A percentile compares a stretch with the other conserved stretches of the same genome.
These are phyloP conservation scores for Wiebesia pumilae DNA, from an alignment of 1,140 invertebrate species.

Conservation along the genomic window DNA sequence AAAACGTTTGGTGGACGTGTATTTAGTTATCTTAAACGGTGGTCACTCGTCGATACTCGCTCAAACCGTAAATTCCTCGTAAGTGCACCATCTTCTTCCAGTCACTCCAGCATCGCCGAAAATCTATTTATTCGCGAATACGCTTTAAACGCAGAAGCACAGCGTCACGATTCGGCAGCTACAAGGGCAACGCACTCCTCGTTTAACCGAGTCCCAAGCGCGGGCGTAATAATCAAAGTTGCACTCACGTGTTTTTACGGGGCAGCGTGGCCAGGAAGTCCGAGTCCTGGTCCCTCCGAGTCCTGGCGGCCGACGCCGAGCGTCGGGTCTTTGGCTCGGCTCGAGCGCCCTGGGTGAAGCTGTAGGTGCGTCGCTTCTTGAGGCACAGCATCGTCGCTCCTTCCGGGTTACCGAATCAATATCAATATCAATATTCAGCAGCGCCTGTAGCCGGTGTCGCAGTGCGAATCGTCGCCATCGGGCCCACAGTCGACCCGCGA, in stretches of 20 bases:
- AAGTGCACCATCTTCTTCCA: no score
- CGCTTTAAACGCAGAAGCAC: no score
- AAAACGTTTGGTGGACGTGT: no score
- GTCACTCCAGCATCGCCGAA: no score
- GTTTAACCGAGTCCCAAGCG: no score
- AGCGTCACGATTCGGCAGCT: no score
- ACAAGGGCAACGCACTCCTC: no score
- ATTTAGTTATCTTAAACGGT: no score
- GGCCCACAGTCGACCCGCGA: not conserved
- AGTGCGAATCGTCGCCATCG: not conserved
- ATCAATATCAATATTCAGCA: not conserved
- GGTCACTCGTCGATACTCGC: no score
- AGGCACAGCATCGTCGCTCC: slow-evolving; percentile 62
- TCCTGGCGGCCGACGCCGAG: slow-evolving; percentile 13
- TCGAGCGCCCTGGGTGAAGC: slow-evolving; percentile 65
- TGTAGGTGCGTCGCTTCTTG: slow-evolving; percentile 66
- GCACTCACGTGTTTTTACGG: slow-evolving; percentile 63
- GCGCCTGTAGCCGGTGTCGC: not conserved
- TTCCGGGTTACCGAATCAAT: not conserved
- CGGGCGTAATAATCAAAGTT: not conserved
- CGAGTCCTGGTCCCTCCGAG: not conserved
- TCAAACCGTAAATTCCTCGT: no score
- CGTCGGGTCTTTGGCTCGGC: slow-evolving; percentile 52
- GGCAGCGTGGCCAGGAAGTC: slow-evolving; percentile 59
- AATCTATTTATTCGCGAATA: no score